These are phyloP conservation scores for Cerastoderma edule DNA, from an alignment of 2,888 invertebrate species.

Conservation along the genomic window DNA sequence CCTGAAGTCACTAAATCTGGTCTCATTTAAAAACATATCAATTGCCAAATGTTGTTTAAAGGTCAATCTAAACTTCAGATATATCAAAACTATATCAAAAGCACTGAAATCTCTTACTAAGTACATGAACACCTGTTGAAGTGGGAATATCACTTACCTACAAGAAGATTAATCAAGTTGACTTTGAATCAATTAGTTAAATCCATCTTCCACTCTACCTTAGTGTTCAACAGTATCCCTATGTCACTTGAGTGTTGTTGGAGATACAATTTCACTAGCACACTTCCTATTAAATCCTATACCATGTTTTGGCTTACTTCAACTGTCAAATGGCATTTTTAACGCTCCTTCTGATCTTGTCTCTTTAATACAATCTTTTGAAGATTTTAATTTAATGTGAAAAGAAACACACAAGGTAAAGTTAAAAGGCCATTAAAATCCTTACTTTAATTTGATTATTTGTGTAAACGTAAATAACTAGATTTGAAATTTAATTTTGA, in stretches of 20 bases:
- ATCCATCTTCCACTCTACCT: constrained; percentile 14
- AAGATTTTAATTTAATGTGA: too few relatives aligned
- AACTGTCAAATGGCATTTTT: constrained; percentile 9
- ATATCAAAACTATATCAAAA: too few relatives aligned
- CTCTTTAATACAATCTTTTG: too few relatives aligned
- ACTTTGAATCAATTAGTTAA: constrained; percentile 16
- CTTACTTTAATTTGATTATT: too few relatives aligned
- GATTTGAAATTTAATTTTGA: too few relatives aligned
- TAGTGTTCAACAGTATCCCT: constrained; percentile 19
- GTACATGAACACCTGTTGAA: constrained; percentile 4
- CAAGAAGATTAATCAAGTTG: constrained; percentile 10
- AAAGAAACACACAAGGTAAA: too few relatives aligned
- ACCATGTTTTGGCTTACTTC: background rate
- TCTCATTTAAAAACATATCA: too few relatives aligned
- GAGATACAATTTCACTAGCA: constrained; percentile 17
- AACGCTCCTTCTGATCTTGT: constrained; percentile 13
- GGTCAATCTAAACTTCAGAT: too few relatives aligned
- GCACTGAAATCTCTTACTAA: background rate
- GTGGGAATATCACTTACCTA: constrained; percentile 16
- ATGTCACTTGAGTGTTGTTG: background rate
- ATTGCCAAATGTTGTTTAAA: too few relatives aligned
- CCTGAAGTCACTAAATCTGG: too few relatives aligned
- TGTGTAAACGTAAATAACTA: too few relatives aligned
- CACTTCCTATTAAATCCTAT: constrained; percentile 13
- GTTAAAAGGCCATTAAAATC: too few relatives aligned